These are phyloP conservation scores for Antitype chi DNA, from an alignment of 2,888 invertebrate species.

Conservation along the genomic window DNA sequence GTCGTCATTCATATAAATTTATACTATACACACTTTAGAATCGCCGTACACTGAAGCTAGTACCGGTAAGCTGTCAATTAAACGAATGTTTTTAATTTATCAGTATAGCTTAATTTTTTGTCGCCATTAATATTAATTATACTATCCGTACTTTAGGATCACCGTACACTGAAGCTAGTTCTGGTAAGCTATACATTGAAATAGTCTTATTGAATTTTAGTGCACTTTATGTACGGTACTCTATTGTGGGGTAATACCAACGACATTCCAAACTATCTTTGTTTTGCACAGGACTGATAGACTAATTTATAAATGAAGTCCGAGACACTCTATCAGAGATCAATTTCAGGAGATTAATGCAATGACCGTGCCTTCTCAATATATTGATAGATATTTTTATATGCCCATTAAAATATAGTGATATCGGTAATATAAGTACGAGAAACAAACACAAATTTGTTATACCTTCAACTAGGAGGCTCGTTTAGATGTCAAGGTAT, in stretches of 20 bases:
- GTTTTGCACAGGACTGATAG: background rate
- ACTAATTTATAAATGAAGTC: background rate
- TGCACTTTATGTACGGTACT: background rate
- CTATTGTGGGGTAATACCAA: background rate
- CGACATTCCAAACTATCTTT: background rate
- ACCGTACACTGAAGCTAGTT: background rate
- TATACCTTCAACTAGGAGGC: background rate
- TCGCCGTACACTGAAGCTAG: background rate
- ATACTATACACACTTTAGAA: background rate
- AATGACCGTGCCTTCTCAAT: background rate
- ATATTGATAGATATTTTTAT: background rate
- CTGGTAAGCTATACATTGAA: constrained; percentile 8
- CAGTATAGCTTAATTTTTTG: background rate
- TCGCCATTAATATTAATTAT: background rate
- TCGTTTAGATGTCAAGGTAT: background rate
- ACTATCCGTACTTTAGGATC: background rate
- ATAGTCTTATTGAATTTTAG: background rate
- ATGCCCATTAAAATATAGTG: background rate
- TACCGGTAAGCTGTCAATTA: background rate
- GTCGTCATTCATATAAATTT: no score
- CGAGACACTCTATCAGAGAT: background rate
- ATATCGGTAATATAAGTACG: background rate
- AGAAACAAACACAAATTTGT: background rate
- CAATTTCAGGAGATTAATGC: background rate
- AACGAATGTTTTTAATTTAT: background rate